Conservation (phyloP, 2,113 vertebrate genomes). For the Pangasianodon hypophthalmus region DNA sequence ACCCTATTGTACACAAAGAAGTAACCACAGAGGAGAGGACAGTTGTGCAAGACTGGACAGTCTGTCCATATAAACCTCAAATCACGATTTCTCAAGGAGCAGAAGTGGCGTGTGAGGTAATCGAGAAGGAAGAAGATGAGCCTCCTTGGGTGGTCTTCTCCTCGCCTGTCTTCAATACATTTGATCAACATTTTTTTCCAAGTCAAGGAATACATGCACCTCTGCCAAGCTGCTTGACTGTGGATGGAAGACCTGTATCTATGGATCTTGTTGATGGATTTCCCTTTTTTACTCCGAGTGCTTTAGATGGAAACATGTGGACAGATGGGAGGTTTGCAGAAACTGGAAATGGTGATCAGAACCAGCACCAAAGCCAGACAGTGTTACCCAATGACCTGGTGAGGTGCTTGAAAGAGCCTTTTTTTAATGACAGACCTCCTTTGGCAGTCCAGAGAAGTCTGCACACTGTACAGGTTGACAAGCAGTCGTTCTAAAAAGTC, state of each 20-base stretch:
- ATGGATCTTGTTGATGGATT: slow-evolving; percentile 43
- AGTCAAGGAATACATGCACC: slow-evolving; percentile 12
- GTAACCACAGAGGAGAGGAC: background rate
- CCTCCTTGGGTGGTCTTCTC: slow-evolving; percentile 18
- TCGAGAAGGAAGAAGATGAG: slow-evolving; percentile 50
- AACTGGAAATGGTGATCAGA: slow-evolving; percentile 10
- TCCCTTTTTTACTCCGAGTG: background rate
- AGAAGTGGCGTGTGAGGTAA: slow-evolving; percentile 1
- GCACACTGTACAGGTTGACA: background rate
- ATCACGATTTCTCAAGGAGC: slow-evolving; percentile 16
- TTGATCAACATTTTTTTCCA: slow-evolving; percentile 15
- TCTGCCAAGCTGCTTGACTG: slow-evolving; percentile 48
- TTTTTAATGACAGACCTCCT: background rate
- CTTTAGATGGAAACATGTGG: background rate
- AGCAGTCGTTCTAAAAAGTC: background rate
- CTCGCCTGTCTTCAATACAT: slow-evolving; percentile 9
- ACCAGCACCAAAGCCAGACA: slow-evolving; percentile 49
- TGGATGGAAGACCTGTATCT: slow-evolving; percentile 41
- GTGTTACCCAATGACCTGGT: slow-evolving; percentile 37
- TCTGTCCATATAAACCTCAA: slow-evolving; percentile 27
- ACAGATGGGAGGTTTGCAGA: background rate
- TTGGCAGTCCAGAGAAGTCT: slow-evolving; percentile 6
- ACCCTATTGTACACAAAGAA: slow-evolving; percentile 53
- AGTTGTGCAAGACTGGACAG: background rate
- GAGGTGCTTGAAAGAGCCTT: slow-evolving; percentile 38